Base-by-base conservation (phyloP, 2,888 invertebrate species). In the Campoletis raptor region DNA sequence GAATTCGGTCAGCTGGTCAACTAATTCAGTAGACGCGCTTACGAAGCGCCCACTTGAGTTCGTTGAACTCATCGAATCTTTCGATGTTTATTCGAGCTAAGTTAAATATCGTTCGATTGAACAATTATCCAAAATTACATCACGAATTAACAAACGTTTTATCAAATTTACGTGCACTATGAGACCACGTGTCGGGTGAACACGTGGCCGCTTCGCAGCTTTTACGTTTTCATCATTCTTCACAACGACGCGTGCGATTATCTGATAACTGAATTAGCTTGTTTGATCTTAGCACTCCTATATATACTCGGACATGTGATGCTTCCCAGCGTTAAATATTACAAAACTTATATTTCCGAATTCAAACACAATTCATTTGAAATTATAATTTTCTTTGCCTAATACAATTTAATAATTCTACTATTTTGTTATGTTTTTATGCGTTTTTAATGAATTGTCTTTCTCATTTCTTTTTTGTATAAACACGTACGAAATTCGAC, bases 1-100 rank as follows among this genome's bases (percentile, higher is more conserved):
- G 91, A 93, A 92, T 92, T 92, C 92, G 93, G 92, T 92, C 92
- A 92, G 90, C 90, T 88, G 88, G 88, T 91, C 90, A 90, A 93
- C 92, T 93, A 93, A 93, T 93, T 93, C 89, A 91, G 90, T 70
- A 72, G 52, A 69, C 54, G 48, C 77, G 48, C 77, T 78, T 37
- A 90, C 77, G 24, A 36, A 57, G 40, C 91, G 90, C 90, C 89
- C 90, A 89, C 89, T 88, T 86, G 91, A 87, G 93, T 92, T 93
- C 93, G 88, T 93, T 92, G 89, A 93, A 92, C 93, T 89, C 89
- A 76, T 81, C 66, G 85, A 86, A 72, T 76, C 81, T 84, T 88
- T 88, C 86, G 15, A 73, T 42, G 85, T 36, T 54, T 76, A 73
- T 77, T 36, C 36, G 24, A 79, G 64, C 45, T 64, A 67, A 52